These are phyloP conservation scores for Conus canariensis DNA, from an alignment of 2,888 invertebrate genomes.

Conservation along the genomic window DNA sequence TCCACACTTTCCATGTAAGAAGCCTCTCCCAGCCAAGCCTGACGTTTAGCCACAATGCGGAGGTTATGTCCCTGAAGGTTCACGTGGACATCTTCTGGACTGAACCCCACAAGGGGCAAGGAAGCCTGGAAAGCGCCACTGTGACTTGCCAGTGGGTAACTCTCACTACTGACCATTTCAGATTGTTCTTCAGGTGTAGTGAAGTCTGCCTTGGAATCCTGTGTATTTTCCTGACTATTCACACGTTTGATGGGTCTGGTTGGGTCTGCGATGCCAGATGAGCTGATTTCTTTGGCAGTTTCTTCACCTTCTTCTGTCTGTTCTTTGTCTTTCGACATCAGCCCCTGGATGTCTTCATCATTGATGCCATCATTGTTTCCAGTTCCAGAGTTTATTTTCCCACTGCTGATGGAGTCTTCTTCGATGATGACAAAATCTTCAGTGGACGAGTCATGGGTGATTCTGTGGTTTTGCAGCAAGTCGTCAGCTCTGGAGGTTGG, in stretches of 20 bases:
- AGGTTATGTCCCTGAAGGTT: not conserved
- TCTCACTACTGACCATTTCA: not conserved
- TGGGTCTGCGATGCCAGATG: not conserved
- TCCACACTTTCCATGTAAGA: slow-evolving; percentile 3
- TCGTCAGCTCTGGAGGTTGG: not conserved
- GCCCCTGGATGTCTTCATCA: not conserved
- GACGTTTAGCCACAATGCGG: slow-evolving; percentile 5
- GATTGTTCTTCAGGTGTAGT: not conserved
- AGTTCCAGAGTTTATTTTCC: not conserved
- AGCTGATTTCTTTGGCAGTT: not conserved
- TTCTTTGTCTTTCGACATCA: not conserved
- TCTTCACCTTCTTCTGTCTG: not conserved
- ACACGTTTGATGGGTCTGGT: slow-evolving; percentile 16
- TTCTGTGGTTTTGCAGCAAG: not conserved
- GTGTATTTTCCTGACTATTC: not conserved
- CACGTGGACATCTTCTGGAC: slow-evolving; percentile 12
- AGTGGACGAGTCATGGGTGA: not conserved
- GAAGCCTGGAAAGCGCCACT: not conserved
- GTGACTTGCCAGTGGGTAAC: no score
- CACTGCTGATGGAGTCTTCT: not conserved
- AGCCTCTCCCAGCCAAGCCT: not conserved
- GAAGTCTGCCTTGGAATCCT: not conserved
- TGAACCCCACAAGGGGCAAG: not conserved
- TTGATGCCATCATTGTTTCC: not conserved
- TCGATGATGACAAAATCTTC: not conserved